These are phyloP conservation scores for Parauchenoglanis punctatus DNA, from an alignment of 2,797 vertebrate genomes.

Conservation along the genomic window DNA sequence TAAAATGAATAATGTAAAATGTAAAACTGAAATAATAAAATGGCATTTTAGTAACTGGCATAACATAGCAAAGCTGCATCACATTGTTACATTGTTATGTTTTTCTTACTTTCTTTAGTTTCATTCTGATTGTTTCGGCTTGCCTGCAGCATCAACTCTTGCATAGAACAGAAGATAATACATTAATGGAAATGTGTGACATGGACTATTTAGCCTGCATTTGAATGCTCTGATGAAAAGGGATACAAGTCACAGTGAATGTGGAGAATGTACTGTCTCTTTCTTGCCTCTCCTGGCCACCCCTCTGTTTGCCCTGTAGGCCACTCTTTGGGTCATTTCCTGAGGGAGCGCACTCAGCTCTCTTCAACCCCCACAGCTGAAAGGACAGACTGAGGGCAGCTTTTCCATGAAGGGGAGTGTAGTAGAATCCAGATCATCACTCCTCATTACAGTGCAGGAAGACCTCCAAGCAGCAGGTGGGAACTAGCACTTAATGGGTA, in stretches of 20 bases:
- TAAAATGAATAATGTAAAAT: neutral
- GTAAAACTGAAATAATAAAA: neutral
- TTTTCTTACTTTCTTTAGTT: conserved; percentile 29
- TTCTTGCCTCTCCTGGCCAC: conserved; percentile 36
- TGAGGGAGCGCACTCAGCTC: conserved; percentile 72
- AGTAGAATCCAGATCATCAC: conserved; percentile 36
- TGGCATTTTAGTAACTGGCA: conserved; percentile 64
- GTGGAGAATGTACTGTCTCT: neutral
- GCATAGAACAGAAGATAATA: conserved; percentile 16
- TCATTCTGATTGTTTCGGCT: conserved; percentile 19
- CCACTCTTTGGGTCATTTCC: conserved; percentile 76
- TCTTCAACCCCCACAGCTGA: conserved; percentile 74
- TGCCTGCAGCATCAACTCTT: conserved; percentile 45
- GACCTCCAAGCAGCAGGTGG: conserved; percentile 37
- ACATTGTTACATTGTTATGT: neutral
- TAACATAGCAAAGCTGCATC: conserved; percentile 37
- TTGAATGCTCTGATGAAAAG: conserved; percentile 42
- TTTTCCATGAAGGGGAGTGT: conserved; percentile 43
- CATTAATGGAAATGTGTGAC: conserved; percentile 38
- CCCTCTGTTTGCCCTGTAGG: conserved; percentile 79
- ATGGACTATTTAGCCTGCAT: conserved; percentile 31
- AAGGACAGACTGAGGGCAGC: conserved; percentile 76
- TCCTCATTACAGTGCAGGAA: conserved; percentile 30
- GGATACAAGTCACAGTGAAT: conserved; percentile 38
- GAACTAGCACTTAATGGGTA: conserved; percentile 26